Conservation (phyloP, 2,113 vertebrate genomes). For the Lipophrys pholis region DNA sequence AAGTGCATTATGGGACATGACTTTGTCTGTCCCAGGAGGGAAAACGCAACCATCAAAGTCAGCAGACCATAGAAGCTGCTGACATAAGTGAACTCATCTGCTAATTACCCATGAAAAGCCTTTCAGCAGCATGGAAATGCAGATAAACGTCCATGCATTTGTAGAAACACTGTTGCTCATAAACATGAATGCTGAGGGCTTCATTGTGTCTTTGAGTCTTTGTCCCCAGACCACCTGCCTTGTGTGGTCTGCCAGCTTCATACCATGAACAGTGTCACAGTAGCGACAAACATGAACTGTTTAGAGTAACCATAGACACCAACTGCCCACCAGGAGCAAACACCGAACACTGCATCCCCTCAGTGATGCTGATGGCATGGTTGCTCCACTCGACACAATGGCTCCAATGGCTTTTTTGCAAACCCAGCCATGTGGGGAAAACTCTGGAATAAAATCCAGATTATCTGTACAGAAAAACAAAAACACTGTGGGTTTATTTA, state of each 20-base stretch:
- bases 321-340: conserved; percentile 51
- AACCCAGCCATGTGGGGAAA: conserved; percentile 37
- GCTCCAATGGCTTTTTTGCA: conserved; percentile 23
- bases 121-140: background rate
- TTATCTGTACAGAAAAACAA: background rate
- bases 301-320: conserved; percentile 66
- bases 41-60: background rate
- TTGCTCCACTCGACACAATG: conserved; percentile 43
- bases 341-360: conserved; percentile 47
- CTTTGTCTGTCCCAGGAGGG: background rate
- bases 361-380: conserved; percentile 45
- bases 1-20: background rate
- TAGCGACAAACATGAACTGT: conserved; percentile 34
- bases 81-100: background rate
- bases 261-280: conserved; percentile 39
- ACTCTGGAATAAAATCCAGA: conserved; percentile 36
- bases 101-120: background rate
- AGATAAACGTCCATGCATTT: conserved; percentile 23
- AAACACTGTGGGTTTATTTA: background rate
- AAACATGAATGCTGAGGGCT: conserved; percentile 35
- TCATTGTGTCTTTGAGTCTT: conserved; percentile 49
- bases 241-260: conserved; percentile 33
- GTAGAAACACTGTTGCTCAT: conserved; percentile 12
- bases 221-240: conserved; percentile 53
- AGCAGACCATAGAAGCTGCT: background rate